Evolutionary conservation across 2,113 vertebrate genomes (phyloP).

Genomic region (Apteryx owenii): DNA sequence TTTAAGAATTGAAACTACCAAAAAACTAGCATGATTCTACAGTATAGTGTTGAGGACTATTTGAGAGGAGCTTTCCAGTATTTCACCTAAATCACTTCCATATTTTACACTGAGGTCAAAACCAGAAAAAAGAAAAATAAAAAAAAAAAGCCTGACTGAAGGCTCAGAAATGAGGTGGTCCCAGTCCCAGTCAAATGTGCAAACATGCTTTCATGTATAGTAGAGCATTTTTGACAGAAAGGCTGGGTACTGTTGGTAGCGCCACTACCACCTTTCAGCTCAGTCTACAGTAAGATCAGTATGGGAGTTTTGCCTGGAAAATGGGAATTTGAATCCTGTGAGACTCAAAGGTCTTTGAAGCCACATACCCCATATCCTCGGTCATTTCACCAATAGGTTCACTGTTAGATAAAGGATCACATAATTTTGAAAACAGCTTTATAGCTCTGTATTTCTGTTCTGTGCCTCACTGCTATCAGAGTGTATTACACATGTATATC

Average conservation of each 20-base stretch:
- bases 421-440: background rate
- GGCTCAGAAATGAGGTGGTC: background rate
- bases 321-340: background rate
- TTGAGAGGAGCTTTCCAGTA: background rate
- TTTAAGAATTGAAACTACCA: background rate
- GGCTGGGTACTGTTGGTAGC: background rate
- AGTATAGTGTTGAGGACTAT: background rate
- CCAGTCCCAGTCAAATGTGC: background rate
- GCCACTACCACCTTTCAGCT: background rate
- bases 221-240: background rate
- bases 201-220: background rate
- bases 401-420: background rate
- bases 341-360: background rate
- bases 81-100: background rate
- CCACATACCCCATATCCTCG: rapidly evolving
- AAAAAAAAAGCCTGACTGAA: background rate
- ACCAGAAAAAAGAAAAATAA: background rate
- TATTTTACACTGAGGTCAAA: background rate
- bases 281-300: background rate
- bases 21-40: background rate
- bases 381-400: background rate
- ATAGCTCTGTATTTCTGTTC: background rate
- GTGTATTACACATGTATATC: background rate
- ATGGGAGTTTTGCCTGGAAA: background rate
- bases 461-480: background rate